A percentile compares a stretch with the other conserved stretches of the same genome.
phyloP scores from a whole-genome alignment of 2,888 invertebrate genomes.

The Sarcophaga rosellei region DNA sequence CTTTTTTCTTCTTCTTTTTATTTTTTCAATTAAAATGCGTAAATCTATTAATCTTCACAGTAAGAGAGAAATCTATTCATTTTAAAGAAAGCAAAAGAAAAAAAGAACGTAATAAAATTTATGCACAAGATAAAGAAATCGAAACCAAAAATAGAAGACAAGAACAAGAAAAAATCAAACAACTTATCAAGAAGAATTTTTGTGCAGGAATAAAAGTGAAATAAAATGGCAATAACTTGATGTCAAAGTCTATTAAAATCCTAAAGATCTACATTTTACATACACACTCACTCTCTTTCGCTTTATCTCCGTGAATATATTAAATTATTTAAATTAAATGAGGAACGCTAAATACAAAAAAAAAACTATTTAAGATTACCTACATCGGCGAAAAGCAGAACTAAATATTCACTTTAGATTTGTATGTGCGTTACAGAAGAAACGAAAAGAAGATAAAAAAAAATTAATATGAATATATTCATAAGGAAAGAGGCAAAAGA shows the following conservation, averaged over 20 bases:
- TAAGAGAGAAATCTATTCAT: constrained; percentile 24
- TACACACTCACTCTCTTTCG: constrained; percentile 20
- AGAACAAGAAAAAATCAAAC: constrained; percentile 5
- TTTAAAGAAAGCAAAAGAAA: constrained; percentile 5
- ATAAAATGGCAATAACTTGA: constrained; percentile 66
- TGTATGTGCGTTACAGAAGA: background rate
- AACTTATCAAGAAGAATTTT: constrained; percentile 55
- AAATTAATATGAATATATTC: constrained; percentile 31
- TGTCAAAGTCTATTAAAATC: constrained; percentile 67
- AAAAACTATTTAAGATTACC: constrained; percentile 55
- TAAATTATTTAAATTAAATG: constrained; percentile 39
- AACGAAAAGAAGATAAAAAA: no score
- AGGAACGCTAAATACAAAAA: constrained; percentile 23
- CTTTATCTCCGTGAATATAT: background rate
- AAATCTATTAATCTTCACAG: constrained; percentile 67
- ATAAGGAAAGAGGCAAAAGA: constrained; percentile 9
- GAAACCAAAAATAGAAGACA: constrained; percentile 40
- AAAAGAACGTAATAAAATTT: constrained; percentile 8
- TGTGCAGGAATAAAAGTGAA: constrained; percentile 42
- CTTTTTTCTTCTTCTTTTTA: background rate
- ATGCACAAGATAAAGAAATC: constrained; percentile 20
- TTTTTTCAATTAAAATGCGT: constrained; percentile 65
- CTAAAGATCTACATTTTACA: constrained; percentile 20
- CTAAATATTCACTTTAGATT: background rate
- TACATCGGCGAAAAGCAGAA: constrained; percentile 48